Base-by-base conservation (phyloP, 2,113 vertebrate species). In the Thunnus maccoyii region DNA sequence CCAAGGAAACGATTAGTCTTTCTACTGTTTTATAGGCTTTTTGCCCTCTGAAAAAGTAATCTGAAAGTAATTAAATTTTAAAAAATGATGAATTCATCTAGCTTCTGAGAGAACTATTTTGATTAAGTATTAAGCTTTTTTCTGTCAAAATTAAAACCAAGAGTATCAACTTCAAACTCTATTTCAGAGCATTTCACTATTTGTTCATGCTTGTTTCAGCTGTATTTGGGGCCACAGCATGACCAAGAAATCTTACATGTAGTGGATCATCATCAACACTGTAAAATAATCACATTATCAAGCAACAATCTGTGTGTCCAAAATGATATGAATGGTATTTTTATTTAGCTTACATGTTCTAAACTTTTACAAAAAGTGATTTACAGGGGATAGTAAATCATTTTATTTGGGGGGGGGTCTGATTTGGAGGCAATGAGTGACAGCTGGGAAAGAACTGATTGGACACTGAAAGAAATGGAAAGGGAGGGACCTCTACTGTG, bases 361-460 rank as follows among this genome's bases (percentile, higher is more conserved):
- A 62, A 83, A 84, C 46, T 61, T 87, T 71, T 69, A 68, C 56
- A 58, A 81, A 65, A 88, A 90, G 80, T 72, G 76, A 82, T 89
- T 88, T 84, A 79, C 54, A 86, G 67, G 50, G 69, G 62, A 80
- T 65, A 66, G 75, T 72, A 85, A 75, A 86, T 72, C 86, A 86
- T 65, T 75, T 55, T 20, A 55, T n/a, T 18, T 55, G 54, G 20
- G 18, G 54, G 64, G 32, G 32, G 5, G 76, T 91, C 58, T 84
- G 80, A 90, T 90, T 82, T 86, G 64, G 90, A 86, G 82, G 86
- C 74, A 83, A 61, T 92, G 91, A 94, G 67, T 93, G 94, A 92
- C 93, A 93, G 88, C 90, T 91, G 80, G 80, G 82, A 72, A 92
- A 88, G 90, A 94, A 92, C 75, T 93, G 89, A 94, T 92, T 94